These are phyloP conservation scores for Sarcophaga subvicina DNA, from an alignment of 2,888 invertebrate species.

Conservation along the genomic window DNA sequence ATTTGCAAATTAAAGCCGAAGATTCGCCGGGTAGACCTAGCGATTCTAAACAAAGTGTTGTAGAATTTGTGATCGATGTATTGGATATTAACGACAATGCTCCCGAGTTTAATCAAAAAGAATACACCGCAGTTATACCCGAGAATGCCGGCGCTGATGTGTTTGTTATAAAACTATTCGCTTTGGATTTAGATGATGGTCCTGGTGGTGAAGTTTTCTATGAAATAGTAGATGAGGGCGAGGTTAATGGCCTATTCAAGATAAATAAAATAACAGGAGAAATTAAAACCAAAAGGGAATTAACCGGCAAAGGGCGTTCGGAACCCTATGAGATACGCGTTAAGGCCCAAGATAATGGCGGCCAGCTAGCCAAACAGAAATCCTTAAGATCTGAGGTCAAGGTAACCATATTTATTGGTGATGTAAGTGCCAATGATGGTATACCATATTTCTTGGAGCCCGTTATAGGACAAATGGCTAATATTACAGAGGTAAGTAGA, in stretches of 20 bases:
- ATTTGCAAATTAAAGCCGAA: slow-evolving; percentile 87
- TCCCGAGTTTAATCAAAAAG: slow-evolving; percentile 85
- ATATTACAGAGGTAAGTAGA: slow-evolving; percentile 85
- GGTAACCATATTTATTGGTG: slow-evolving; percentile 88
- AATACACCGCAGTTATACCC: slow-evolving; percentile 88
- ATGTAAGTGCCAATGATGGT: slow-evolving; percentile 91
- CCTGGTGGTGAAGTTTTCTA: slow-evolving; percentile 88
- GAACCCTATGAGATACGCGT: slow-evolving; percentile 88
- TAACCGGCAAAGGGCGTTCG: slow-evolving; percentile 89
- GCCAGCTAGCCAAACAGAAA: slow-evolving; percentile 81
- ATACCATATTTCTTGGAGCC: slow-evolving; percentile 89
- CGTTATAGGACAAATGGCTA: slow-evolving; percentile 86
- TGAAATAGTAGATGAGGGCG: slow-evolving; percentile 88
- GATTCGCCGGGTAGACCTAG: slow-evolving; percentile 88
- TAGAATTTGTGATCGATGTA: slow-evolving; percentile 86
- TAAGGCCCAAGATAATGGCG: slow-evolving; percentile 87
- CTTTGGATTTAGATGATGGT: slow-evolving; percentile 90
- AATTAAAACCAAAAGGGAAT: slow-evolving; percentile 85
- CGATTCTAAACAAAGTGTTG: slow-evolving; percentile 86
- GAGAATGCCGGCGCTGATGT: slow-evolving; percentile 88
- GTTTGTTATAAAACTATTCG: slow-evolving; percentile 86
- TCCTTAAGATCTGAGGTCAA: slow-evolving; percentile 85
- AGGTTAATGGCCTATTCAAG: slow-evolving; percentile 87
- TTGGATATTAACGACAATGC: slow-evolving; percentile 91
- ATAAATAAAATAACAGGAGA: slow-evolving; percentile 87